Evolutionary conservation across 64 coral and sea anemone genomes (phyloP).

Genomic region (Porites lutea): DNA sequence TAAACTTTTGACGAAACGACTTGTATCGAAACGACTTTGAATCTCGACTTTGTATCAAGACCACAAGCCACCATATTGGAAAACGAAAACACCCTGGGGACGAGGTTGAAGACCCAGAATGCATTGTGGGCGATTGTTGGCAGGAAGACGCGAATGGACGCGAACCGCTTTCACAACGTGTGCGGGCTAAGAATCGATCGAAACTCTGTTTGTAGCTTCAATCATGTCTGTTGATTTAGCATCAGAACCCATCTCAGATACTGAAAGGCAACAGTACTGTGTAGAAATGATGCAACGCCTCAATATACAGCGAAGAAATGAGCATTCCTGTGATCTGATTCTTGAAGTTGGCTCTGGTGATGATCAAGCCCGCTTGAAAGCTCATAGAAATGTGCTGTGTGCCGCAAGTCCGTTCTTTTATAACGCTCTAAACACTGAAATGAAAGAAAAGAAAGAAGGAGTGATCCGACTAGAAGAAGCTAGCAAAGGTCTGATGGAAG

Average conservation of each 20-base stretch:
- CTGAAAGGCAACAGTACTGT: not conserved
- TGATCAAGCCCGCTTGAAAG: conserved; percentile 6
- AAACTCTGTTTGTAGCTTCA: not conserved
- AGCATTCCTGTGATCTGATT: not conserved
- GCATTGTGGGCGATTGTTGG: too few relatives aligned
- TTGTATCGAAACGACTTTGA: too few relatives aligned
- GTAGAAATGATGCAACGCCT: conserved; percentile 13
- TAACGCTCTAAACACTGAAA: conserved; percentile 32
- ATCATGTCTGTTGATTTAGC: too few relatives aligned
- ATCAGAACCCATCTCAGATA: not conserved
- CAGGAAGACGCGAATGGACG: too few relatives aligned
- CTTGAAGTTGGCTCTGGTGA: not conserved
- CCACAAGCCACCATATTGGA: too few relatives aligned
- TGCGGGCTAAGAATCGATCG: too few relatives aligned
- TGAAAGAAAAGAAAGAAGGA: conserved; percentile 41
- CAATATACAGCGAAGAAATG: not conserved
- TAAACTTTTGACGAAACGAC: too few relatives aligned
- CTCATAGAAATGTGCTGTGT: conserved; percentile 50
- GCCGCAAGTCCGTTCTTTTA: conserved; percentile 56
- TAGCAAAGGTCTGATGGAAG: not conserved
- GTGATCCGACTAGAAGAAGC: conserved; percentile 12
- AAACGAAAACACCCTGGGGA: too few relatives aligned
- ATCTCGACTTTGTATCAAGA: too few relatives aligned
- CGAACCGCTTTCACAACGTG: too few relatives aligned
- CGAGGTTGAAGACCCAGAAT: too few relatives aligned